Percentiles rank a stretch among this genome's conserved stretches.
These are phyloP conservation scores for Amblyteles armatorius DNA, from an alignment of 2,888 invertebrate genomes.

Conservation along the genomic window DNA sequence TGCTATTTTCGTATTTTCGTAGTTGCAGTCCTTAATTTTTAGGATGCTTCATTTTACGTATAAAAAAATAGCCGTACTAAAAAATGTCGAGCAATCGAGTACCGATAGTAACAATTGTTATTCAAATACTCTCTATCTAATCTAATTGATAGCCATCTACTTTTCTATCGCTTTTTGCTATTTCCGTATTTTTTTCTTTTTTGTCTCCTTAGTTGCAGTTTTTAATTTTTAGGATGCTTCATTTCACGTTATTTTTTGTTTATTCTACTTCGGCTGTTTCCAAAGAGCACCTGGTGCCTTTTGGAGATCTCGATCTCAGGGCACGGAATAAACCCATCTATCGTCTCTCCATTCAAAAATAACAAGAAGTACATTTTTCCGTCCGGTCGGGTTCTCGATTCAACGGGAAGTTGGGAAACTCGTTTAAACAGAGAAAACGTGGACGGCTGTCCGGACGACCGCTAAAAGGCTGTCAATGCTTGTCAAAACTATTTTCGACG, in stretches of 20 bases:
- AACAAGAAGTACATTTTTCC: neutral
- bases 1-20: neutral
- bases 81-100: neutral
- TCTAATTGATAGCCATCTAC: neutral
- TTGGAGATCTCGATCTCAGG: too few species aligned
- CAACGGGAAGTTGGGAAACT: slow-evolving; percentile 15
- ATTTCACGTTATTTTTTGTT: too few species aligned
- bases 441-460: slow-evolving; percentile 51
- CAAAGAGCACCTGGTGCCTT: too few species aligned
- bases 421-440: slow-evolving; percentile 5
- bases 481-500: slow-evolving; percentile 74
- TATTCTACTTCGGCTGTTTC: too few species aligned
- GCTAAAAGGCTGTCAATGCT: slow-evolving; percentile 76
- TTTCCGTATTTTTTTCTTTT: neutral
- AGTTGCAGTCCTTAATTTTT: too few species aligned
- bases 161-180: neutral
- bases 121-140: neutral
- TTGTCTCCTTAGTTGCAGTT: too few species aligned
- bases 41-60: too few species aligned
- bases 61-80: neutral
- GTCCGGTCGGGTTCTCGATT: neutral
- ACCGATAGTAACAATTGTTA: neutral
- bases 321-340: too few species aligned
- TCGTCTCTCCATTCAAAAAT: too few species aligned
- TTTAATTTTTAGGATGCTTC: too few species aligned